phyloP scores from a whole-genome alignment of 2,888 invertebrate genomes.

The Sphecodes monilicornis region DNA sequence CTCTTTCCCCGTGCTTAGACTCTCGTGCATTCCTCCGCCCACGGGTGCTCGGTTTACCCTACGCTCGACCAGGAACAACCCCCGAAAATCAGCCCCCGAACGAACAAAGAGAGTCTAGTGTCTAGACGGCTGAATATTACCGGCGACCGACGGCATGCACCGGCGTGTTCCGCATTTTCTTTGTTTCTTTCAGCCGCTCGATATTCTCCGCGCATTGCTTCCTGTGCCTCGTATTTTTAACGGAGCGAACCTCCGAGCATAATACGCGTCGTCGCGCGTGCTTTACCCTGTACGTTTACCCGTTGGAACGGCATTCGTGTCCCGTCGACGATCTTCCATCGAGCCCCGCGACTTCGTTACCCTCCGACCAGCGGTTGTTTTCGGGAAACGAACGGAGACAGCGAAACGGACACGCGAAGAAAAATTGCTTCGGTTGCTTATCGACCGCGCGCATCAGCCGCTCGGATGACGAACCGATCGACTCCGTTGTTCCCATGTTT shows the following conservation, averaged over 20 bases:
- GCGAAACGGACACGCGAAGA: background rate
- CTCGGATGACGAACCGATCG: background rate
- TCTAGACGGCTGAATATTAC: conserved; percentile 71
- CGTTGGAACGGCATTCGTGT: conserved; percentile 3
- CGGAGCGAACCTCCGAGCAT: background rate
- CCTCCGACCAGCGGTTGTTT: background rate
- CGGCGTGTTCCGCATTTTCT: conserved; percentile 58
- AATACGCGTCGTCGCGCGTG: conserved; percentile 13
- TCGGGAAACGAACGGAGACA: background rate
- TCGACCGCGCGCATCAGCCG: background rate
- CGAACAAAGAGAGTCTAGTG: conserved; percentile 71
- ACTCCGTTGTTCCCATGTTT: background rate
- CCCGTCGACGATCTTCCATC: background rate
- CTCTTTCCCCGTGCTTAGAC: conserved; percentile 18
- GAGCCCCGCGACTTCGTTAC: background rate
- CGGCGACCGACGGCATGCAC: conserved; percentile 50
- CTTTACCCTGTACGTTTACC: background rate
- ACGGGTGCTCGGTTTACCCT: conserved; percentile 47
- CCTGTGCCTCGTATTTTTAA: conserved; percentile 28
- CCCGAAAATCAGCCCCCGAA: conserved; percentile 66
- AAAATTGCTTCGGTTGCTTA: background rate
- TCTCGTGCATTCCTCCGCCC: conserved; percentile 50
- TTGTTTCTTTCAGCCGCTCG: conserved; percentile 52
- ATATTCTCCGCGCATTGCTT: conserved; percentile 26
- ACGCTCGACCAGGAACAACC: conserved; percentile 61